phyloP scores from a whole-genome alignment of 2,797 vertebrate species.

The Helicolenus hilgendorfi region DNA sequence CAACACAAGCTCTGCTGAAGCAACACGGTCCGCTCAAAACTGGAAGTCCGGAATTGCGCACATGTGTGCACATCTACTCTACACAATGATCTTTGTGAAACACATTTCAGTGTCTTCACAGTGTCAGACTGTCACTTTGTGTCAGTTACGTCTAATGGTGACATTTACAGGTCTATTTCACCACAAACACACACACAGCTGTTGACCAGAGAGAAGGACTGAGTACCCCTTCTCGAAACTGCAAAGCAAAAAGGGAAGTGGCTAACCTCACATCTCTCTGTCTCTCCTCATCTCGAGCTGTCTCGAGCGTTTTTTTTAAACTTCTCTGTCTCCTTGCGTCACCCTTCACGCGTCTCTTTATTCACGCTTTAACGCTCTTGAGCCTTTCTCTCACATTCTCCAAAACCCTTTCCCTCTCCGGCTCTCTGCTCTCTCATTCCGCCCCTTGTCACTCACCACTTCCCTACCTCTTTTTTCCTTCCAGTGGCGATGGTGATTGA shows the following conservation, averaged over 20 bases:
- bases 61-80: background rate
- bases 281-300: slow-evolving; percentile 42
- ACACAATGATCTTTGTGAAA: slow-evolving; percentile 47
- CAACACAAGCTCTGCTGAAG: slow-evolving; percentile 24
- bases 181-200: slow-evolving; percentile 30
- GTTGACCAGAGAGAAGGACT: slow-evolving; percentile 51
- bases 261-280: slow-evolving; percentile 78
- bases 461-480: slow-evolving; percentile 17
- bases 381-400: slow-evolving; percentile 42
- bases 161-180: slow-evolving; percentile 44
- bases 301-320: slow-evolving; percentile 16
- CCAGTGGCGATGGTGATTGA: slow-evolving; percentile 86
- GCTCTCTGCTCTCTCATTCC: slow-evolving; percentile 57
- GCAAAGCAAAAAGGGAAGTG: slow-evolving; percentile 75
- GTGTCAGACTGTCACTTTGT: background rate
- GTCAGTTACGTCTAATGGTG: slow-evolving; percentile 27
- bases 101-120: background rate
- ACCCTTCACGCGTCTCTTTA: slow-evolving; percentile 41
- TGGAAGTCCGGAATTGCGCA: slow-evolving; percentile 56
- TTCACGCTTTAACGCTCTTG: slow-evolving; percentile 66
- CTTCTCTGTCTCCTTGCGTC: slow-evolving; percentile 47
- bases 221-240: slow-evolving; percentile 59
- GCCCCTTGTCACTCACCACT: slow-evolving; percentile 60
- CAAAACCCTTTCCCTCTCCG: slow-evolving; percentile 29
- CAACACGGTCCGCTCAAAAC: slow-evolving; percentile 24